These are phyloP conservation scores for Taurulus bubalis DNA, from an alignment of 2,113 vertebrate species.

Conservation along the genomic window DNA sequence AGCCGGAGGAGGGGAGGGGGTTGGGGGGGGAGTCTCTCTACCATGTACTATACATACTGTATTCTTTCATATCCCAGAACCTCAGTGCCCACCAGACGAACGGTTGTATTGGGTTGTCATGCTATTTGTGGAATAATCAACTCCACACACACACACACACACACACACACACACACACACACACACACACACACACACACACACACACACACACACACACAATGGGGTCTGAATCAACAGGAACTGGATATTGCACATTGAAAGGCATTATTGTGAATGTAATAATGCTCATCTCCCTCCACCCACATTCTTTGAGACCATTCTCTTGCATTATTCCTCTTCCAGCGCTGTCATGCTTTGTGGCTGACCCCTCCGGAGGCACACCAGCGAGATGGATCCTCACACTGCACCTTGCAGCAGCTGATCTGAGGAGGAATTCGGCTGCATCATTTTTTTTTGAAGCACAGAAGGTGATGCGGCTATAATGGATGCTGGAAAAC, in stretches of 20 bases:
- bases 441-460: slow-evolving; percentile 16
- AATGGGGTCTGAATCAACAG: slow-evolving; percentile 37
- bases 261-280: neutral
- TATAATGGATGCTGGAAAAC: neutral
- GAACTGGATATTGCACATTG: slow-evolving; percentile 28
- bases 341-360: slow-evolving; percentile 47
- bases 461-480: slow-evolving; percentile 24
- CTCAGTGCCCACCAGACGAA: slow-evolving; percentile 39
- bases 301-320: slow-evolving; percentile 42
- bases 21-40: slow-evolving; percentile 13
- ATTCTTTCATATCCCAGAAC: slow-evolving; percentile 51
- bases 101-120: slow-evolving; percentile 48
- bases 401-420: slow-evolving; percentile 14
- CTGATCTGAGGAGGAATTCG: slow-evolving; percentile 13
- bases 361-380: slow-evolving; percentile 37
- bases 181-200: slow-evolving; percentile 8
- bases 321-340: slow-evolving; percentile 60
- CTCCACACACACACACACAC: slow-evolving; percentile 5
- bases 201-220: neutral
- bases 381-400: slow-evolving; percentile 8
- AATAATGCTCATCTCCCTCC: no score
- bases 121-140: slow-evolving; percentile 63
- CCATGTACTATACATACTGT: no score
- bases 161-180: neutral
- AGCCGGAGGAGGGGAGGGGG: neutral